These are phyloP conservation scores for Callithrix jacchus DNA, from an alignment of 2,113 vertebrate genomes.

Conservation along the genomic window DNA sequence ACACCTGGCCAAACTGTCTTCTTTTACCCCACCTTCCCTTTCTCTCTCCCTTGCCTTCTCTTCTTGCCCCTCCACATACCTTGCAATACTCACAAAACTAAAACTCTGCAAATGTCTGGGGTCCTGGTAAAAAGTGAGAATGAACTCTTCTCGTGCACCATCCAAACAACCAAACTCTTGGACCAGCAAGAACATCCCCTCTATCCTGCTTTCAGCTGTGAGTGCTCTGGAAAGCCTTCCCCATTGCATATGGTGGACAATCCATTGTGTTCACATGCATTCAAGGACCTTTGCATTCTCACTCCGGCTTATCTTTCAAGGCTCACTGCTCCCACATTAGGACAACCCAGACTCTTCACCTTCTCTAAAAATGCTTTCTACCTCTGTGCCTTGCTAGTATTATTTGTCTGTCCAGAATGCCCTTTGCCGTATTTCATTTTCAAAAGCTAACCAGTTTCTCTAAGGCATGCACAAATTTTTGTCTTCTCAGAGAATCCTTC, in stretches of 20 bases:
- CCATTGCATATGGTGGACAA: rapidly evolving
- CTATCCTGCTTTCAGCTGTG: rapidly evolving
- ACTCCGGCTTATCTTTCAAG: not conserved
- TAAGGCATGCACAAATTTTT: not conserved
- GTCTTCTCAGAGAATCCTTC: not conserved
- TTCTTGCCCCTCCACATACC: not conserved
- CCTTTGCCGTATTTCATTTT: not conserved
- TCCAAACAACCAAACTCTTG: not conserved
- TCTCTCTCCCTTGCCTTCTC: not conserved
- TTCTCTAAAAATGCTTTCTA: not conserved
- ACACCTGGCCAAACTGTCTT: no score
- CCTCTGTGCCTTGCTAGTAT: not conserved
- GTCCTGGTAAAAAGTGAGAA: not conserved
- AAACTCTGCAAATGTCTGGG: not conserved
- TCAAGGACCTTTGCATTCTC: not conserved
- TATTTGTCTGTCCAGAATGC: rapidly evolving
- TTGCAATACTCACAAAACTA: not conserved
- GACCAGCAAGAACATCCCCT: no score
- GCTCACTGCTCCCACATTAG: not conserved
- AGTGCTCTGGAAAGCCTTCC: not conserved
- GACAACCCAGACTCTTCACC: not conserved
- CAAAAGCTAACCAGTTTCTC: not conserved
- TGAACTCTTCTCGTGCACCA: rapidly evolving
- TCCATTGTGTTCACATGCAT: rapidly evolving
- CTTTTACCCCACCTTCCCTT: not conserved